Base-by-base conservation (phyloP, 2,888 invertebrate species). In the Drosophila kuntzei region DNA sequence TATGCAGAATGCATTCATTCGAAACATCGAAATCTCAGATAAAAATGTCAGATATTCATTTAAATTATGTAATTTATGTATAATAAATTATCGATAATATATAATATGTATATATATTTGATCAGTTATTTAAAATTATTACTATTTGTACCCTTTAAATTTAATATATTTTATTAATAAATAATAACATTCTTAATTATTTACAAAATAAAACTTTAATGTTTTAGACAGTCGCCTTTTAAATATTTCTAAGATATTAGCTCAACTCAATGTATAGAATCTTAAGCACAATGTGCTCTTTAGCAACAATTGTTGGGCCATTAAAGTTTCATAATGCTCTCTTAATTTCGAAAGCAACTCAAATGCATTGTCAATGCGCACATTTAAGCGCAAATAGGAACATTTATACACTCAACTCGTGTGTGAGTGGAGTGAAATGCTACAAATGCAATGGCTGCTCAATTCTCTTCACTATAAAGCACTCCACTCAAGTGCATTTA, bases 331-430 rank as follows among this genome's bases (percentile, higher is more conserved):
- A 12, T 9, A 27, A 3, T 11, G 5, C 16, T 44, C 64, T 58
- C 61, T 70, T 22, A 1, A 1, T 25, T 20, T 3, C 0, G 16
- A 9, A 11, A 11, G 2, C 14, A 8, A 16, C 58, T 59, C 44
- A 39, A 25, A 0, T 62, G 53, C 50, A 47, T 46, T 39, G 14
- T 7, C 37, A 16, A 5, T 8, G 12, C 9, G 29, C 8, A 29
- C 80, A 62, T 79, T 78, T 72, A 47, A 37, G 27, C 29, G 43
- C 65, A 59, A 11, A 7, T 65, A 32, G 43, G 32, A 16, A 9
- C 54, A 29, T 0, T 44, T 8, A 32, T 12, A 1, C 29, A 39
- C 47, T 41, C 11, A n/a, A 18, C 39, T 18, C 36, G 0, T 16
- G 8, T 22, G 11, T 14, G 61, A 62, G 36, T 49, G 22, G 36